Conservation (phyloP, 2,888 invertebrate genomes). For the Troides oblongomaculatus region DNA sequence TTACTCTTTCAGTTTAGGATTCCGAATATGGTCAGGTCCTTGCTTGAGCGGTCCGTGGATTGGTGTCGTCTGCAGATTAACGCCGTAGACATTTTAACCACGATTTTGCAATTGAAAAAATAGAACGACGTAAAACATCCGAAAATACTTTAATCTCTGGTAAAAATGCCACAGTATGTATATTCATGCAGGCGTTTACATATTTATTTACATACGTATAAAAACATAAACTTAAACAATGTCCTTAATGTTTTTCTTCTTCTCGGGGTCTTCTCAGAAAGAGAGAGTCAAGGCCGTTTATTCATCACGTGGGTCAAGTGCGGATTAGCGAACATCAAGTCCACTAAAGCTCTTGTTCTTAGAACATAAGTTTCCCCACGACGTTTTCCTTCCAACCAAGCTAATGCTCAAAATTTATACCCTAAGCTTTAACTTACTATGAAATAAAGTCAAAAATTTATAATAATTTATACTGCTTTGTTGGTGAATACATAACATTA, state of each 20-base stretch:
- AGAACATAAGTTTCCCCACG: too few species aligned
- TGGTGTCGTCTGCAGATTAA: slow-evolving; percentile 23
- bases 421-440: too few species aligned
- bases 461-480: not conserved
- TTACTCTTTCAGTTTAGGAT: slow-evolving; percentile 6
- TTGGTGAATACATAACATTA: slow-evolving; percentile 3
- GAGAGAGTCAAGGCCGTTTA: too few species aligned
- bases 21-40: slow-evolving; percentile 19
- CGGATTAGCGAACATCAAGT: too few species aligned
- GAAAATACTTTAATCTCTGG: not conserved
- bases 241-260: too few species aligned
- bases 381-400: too few species aligned
- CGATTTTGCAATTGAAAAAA: slow-evolving; percentile 3
- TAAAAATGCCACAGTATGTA: not conserved
- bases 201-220: too few species aligned
- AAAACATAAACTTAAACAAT: too few species aligned
- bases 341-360: too few species aligned
- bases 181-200: not conserved
- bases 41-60: slow-evolving; percentile 13
- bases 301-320: too few species aligned
- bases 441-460: not conserved
- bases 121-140: slow-evolving; percentile 1
- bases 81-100: not conserved
- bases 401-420: too few species aligned
- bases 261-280: too few species aligned